phyloP scores from a whole-genome alignment of 2,797 vertebrate genomes.

The Vipera latastei region DNA sequence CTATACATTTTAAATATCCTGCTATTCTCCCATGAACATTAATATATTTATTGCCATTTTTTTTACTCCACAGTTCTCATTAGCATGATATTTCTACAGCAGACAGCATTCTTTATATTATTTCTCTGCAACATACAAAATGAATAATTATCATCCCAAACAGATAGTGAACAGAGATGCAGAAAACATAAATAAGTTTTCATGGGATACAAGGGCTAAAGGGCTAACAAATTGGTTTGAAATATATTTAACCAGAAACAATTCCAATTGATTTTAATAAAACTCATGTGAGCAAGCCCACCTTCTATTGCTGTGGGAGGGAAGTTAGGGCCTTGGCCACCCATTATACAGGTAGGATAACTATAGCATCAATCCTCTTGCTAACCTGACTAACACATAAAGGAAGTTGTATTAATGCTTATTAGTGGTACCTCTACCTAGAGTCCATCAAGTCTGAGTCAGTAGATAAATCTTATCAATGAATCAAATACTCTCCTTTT shows the following conservation, averaged over 20 bases:
- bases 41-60: not conserved
- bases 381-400: not conserved
- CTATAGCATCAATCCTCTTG: not conserved
- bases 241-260: not conserved
- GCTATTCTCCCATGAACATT: conserved; percentile 34
- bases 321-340: not conserved
- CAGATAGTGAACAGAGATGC: not conserved
- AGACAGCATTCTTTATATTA: not conserved
- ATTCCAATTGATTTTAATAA: not conserved
- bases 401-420: not conserved
- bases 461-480: not conserved
- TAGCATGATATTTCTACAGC: not conserved
- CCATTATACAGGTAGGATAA: not conserved
- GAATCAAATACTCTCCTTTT: not conserved
- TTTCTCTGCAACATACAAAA: not conserved
- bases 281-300: not conserved
- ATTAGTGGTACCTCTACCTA: not conserved
- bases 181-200: not conserved
- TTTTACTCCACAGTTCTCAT: not conserved
- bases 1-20: conserved; percentile 49
- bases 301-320: not conserved
- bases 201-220: not conserved
- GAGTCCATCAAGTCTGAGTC: not conserved
- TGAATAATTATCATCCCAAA: not conserved
- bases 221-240: not conserved